These are phyloP conservation scores for Girardinus metallicus DNA, from an alignment of 2,797 vertebrate genomes.

Conservation along the genomic window DNA sequence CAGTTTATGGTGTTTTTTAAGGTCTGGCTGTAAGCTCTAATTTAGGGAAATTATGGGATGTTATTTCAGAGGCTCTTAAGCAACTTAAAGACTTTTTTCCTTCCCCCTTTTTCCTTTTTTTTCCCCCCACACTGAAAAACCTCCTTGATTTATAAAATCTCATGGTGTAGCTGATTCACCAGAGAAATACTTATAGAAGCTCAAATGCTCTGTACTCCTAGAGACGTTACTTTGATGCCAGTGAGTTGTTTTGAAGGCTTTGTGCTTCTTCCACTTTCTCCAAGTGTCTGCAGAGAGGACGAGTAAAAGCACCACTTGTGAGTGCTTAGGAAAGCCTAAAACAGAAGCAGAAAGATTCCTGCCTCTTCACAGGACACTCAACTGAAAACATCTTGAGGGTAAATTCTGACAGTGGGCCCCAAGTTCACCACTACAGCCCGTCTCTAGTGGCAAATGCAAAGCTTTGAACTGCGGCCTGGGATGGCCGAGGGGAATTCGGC, in stretches of 20 bases:
- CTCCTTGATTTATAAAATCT: background rate
- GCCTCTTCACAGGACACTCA: conserved; percentile 55
- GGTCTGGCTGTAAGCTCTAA: conserved; percentile 11
- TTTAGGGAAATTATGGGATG: conserved; percentile 21
- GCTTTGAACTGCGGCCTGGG: conserved; percentile 65
- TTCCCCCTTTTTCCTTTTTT: background rate
- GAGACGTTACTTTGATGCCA: conserved; percentile 5
- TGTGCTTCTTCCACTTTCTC: conserved; percentile 12
- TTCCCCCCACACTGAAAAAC: background rate
- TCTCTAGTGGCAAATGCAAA: conserved; percentile 55
- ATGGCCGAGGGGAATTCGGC: conserved; percentile 52
- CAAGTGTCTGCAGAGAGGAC: conserved; percentile 2
- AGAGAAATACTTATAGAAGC: background rate
- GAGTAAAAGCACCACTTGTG: conserved; percentile 4
- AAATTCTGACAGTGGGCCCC: conserved; percentile 63
- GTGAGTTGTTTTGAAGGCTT: background rate
- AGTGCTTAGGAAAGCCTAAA: conserved; percentile 35
- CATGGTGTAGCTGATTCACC: background rate
- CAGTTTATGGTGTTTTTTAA: conserved; percentile 26
- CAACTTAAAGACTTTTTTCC: background rate
- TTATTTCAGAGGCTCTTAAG: conserved; percentile 10
- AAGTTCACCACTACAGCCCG: conserved; percentile 41
- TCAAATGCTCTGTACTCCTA: background rate
- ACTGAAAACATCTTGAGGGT: conserved; percentile 69
- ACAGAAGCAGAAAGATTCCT: conserved; percentile 55